Base-by-base conservation (phyloP, 2,888 invertebrate species). In the Allacma fusca region DNA sequence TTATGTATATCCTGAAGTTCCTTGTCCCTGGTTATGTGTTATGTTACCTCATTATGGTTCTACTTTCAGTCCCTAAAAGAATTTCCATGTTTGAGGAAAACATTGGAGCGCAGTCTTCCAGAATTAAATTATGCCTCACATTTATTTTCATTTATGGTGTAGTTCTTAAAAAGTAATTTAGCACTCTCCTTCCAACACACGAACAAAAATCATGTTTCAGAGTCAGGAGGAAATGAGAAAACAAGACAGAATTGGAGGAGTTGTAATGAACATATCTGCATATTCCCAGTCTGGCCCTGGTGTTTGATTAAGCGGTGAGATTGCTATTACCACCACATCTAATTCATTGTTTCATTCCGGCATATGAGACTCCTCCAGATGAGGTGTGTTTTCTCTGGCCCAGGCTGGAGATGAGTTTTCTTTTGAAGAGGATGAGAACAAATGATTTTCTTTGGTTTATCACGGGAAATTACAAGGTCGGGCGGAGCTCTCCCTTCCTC, bases 371-470 rank as follows among this genome's bases (percentile, higher is more conserved):
- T 40, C 13, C 5, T 40, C 40, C 5, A 40, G 40, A 40, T 40
- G n/a, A n/a, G n/a, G n/a, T n/a, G n/a, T n/a, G n/a, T n/a, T n/a
- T n/a, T n/a, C n/a, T n/a, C n/a, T n/a, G n/a, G n/a, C n/a, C n/a
- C n/a, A 24, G 62, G 23, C 9, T 7, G 57, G 57, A 57, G 57
- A 16, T 5, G 34, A 34, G 34, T 9, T 34, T 50, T 5, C 5
- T 50, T 50, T 9, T 9, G 67, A 34, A 34, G 7, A 67, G 28
- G 21, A 7, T 23, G n/a, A 67, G 40, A 34, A 68, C 40, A 68
- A 34, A 68, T 68, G 34, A 68, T 40, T 40, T 34, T 40, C 67
- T 67, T n/a, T 67, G 67, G 13, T 67, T 29, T 28, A 67, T 67
- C 16, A 2, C 24, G 2, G 19, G 19, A 62, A 62, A 62, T 62